phyloP scores from a whole-genome alignment of 2,797 vertebrate species.

The Sciurus carolinensis region DNA sequence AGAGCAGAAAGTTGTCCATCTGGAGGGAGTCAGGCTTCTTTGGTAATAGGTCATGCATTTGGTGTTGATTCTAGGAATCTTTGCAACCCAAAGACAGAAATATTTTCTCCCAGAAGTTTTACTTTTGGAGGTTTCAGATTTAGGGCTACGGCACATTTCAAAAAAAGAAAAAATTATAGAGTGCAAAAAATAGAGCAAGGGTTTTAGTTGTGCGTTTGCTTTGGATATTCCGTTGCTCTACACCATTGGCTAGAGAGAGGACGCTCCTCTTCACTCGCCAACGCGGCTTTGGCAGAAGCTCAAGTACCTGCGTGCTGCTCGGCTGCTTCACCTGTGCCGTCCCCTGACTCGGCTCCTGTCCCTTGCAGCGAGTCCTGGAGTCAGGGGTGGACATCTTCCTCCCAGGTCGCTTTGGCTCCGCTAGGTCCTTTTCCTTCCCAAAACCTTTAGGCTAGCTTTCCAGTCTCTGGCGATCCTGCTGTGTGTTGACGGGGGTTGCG shows the following conservation, averaged over 20 bases:
- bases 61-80: not conserved
- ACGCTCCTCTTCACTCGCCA: too few relatives aligned
- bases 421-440: not conserved
- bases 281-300: not conserved
- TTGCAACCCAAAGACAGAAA: not conserved
- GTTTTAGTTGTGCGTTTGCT: too few relatives aligned
- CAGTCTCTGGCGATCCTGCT: not conserved
- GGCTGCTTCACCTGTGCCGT: too few relatives aligned
- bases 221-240: not conserved
- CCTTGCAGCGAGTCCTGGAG: too few relatives aligned
- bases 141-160: not conserved
- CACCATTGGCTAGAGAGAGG: not conserved
- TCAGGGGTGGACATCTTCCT: too few relatives aligned
- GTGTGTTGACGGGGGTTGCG: not conserved
- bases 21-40: not conserved
- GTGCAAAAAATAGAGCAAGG: too few relatives aligned
- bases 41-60: rapidly evolving
- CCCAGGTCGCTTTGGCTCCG: not conserved
- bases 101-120: not conserved
- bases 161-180: not conserved
- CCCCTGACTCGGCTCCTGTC: rapidly evolving
- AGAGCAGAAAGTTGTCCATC: not conserved
- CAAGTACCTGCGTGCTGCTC: rapidly evolving
- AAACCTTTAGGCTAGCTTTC: not conserved
- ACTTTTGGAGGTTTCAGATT: not conserved